Evolutionary conservation across 2,797 vertebrate genomes (phyloP), one percentile per base, ranked within the genome.

Genomic region (Decapterus maruadsi): DNA sequence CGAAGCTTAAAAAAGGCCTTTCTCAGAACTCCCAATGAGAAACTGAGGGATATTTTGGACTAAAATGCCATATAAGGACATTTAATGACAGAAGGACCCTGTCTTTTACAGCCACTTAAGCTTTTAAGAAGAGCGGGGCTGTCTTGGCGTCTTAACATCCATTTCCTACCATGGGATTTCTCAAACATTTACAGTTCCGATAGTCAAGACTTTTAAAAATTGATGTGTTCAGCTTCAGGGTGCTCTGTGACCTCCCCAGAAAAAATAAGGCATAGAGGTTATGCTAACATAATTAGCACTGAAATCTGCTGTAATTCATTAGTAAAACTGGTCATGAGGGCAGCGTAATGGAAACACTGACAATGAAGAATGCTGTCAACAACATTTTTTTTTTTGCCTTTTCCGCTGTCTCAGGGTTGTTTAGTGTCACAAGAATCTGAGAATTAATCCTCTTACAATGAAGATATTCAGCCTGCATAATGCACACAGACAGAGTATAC

Each of bases 371-470:
- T 45, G 75, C 65, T 73, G 85, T 92, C 76, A 77, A 90, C 86
- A 87, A 83, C 68, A 36, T 36, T 82, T 87, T 26, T 87, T 26
- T 26, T 26, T 84, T 51, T 84, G 87, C 51, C 26, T 81, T 83
- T 85, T 66, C 68, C 81, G 78, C 91, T 64, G 78, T 83, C 87
- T 85, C 78, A 68, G 87, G 77, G 79, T 57, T 82, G 77, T 61
- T 85, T 63, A 65, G 80, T 64, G 89, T 94, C 91, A 92, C 91
- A 88, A 83, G 91, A 86, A 65, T 86, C 81, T 77, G 83, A 83
- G 77, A 86, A 90, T 78, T 78, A 71, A 72, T 56, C 46, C 68
- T 68, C 63, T 59, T 77, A 92, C 91, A 92, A 93, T 87, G 84
- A 88, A 75, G 75, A 87, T 87, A 90, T 90, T 94, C 90, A 91